phyloP scores from a whole-genome alignment of 2,888 invertebrate genomes.

The Volucella inflata region DNA sequence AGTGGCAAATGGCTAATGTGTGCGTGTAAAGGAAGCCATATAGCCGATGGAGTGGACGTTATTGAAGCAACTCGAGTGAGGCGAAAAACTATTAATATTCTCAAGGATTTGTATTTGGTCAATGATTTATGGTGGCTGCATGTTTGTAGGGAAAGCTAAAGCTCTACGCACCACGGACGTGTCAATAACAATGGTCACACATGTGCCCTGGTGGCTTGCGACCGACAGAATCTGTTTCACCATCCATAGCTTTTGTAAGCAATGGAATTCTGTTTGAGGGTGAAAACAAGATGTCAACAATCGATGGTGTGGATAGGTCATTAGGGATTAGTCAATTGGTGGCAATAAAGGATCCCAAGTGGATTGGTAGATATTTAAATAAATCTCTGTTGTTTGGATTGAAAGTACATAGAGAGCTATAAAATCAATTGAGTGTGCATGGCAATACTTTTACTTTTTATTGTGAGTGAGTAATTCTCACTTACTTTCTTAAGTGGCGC shows the following conservation, averaged over 20 bases:
- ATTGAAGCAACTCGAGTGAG: conserved; percentile 23
- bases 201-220: not conserved
- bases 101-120: conserved; percentile 39
- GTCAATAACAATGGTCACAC: conserved; percentile 43
- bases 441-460: too few species aligned
- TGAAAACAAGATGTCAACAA: not conserved
- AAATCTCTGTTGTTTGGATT: too few species aligned
- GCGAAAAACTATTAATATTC: conserved; percentile 51
- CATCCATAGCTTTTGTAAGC: not conserved
- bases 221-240: not conserved
- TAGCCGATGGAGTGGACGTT: conserved; percentile 35
- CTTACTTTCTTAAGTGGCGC: too few species aligned
- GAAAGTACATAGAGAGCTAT: too few species aligned
- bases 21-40: conserved; percentile 42
- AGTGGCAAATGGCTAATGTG: conserved; percentile 24
- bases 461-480: too few species aligned
- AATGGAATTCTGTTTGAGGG: not conserved
- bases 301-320: conserved; percentile 1
- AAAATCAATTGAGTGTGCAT: too few species aligned
- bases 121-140: conserved; percentile 57
- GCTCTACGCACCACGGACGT: conserved; percentile 38
- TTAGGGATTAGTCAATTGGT: not conserved
- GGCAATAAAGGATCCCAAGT: too few species aligned
- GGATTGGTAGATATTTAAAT: too few species aligned
- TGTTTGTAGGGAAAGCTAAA: conserved; percentile 15